Conservation (phyloP, 2,797 vertebrate genomes). For the Pachyuromys duprasi region DNA sequence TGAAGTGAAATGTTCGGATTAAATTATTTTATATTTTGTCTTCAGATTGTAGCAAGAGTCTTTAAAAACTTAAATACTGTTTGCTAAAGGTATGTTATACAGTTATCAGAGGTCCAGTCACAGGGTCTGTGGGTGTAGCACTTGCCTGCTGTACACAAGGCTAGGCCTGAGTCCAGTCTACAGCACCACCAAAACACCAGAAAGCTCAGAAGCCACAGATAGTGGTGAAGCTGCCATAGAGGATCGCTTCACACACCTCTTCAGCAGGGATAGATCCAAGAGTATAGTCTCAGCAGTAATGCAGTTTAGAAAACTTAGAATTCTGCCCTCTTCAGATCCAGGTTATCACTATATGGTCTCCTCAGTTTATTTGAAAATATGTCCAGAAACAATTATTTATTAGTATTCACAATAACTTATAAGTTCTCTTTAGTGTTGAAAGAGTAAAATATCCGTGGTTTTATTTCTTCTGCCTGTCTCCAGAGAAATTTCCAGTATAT, state of each 20-base stretch:
- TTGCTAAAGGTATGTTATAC: not conserved
- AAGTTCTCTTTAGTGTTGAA: conserved; percentile 44
- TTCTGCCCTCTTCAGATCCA: conserved; percentile 14
- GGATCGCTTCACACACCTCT: not conserved
- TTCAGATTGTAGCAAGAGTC: conserved; percentile 38
- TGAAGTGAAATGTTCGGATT: conserved; percentile 52
- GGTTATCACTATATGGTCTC: conserved; percentile 19
- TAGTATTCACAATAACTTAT: conserved; percentile 42
- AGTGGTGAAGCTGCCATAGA: not conserved
- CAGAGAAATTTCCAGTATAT: conserved; percentile 26
- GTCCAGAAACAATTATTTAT: conserved; percentile 35
- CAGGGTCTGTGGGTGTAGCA: not conserved
- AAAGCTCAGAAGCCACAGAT: not conserved
- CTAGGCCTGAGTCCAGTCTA: not conserved
- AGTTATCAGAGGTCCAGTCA: not conserved
- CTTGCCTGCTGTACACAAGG: not conserved
- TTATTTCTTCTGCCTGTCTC: conserved; percentile 35
- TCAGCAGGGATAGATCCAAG: not conserved
- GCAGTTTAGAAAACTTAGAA: not conserved
- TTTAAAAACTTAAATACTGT: conserved; percentile 27
- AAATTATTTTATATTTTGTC: conserved; percentile 48
- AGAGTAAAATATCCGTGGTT: conserved; percentile 49
- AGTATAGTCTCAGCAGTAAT: conserved; percentile 19
- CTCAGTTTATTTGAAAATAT: conserved; percentile 56
- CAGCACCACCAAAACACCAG: not conserved